Evolutionary conservation across 2,888 invertebrate species (phyloP).

Genomic region (Geotrupes spiniger): DNA sequence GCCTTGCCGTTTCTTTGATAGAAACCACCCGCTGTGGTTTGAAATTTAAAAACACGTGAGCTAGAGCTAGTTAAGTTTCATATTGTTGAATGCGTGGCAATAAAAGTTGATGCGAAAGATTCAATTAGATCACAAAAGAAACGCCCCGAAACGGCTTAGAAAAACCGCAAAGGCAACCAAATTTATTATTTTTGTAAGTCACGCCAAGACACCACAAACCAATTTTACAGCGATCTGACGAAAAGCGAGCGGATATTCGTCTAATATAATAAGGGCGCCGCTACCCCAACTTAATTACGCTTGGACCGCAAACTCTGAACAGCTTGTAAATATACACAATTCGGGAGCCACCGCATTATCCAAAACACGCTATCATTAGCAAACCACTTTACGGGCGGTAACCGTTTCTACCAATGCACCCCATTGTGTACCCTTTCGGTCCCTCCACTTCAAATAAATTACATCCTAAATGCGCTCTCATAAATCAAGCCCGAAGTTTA

Average conservation of each 20-base stretch:
- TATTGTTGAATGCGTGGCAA: no score
- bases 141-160: no score
- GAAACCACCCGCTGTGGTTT: no score
- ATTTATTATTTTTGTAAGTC: conserved; percentile 12
- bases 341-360: conserved; percentile 25
- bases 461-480: conserved; percentile 33
- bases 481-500: conserved; percentile 34
- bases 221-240: conserved; percentile 19
- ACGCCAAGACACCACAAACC: conserved; percentile 7
- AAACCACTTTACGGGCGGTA: conserved; percentile 26
- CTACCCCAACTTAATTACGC: conserved; percentile 27
- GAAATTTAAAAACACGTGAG: no score
- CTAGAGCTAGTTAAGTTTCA: no score
- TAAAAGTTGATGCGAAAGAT: no score
- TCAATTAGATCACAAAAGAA: no score
- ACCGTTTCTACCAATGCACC: conserved; percentile 26
- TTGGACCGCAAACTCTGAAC: conserved; percentile 26
- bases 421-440: conserved; percentile 28
- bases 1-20: no score
- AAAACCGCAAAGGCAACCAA: conserved; percentile 1
- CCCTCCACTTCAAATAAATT: conserved; percentile 36
- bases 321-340: conserved; percentile 29
- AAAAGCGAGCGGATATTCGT: conserved; percentile 19
- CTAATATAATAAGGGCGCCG: conserved; percentile 7
- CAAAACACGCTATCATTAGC: conserved; percentile 30